Evolutionary conservation across 2,113 vertebrate genomes (phyloP).

Genomic region (Nycticorax nycticorax): DNA sequence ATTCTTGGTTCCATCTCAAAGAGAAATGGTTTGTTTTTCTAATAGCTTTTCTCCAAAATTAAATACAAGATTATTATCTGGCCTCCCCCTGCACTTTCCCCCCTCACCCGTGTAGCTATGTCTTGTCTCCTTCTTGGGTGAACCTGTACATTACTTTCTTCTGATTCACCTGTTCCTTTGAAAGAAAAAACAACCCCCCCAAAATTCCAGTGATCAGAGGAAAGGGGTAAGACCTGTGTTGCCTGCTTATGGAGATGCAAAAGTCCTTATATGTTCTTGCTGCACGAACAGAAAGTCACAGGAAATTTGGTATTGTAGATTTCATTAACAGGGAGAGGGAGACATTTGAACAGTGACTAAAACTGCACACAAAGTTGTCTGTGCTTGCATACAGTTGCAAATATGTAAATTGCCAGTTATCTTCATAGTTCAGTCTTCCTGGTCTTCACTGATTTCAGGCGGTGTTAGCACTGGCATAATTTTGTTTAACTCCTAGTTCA

Average conservation of each 20-base stretch:
- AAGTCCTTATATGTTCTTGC: neutral
- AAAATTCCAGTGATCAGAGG: neutral
- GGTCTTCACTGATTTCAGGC: neutral
- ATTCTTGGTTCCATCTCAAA: neutral
- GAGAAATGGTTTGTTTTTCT: neutral
- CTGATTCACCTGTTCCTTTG: neutral
- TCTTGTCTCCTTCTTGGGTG: neutral
- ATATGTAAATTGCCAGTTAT: neutral
- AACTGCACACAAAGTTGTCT: neutral
- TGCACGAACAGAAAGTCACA: neutral
- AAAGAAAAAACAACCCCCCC: neutral
- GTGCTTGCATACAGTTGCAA: neutral
- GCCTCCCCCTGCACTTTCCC: fast-evolving
- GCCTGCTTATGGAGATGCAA: neutral
- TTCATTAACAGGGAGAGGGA: neutral
- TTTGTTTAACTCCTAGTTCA: neutral
- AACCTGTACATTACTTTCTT: neutral
- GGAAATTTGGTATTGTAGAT: neutral
- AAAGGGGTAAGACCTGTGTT: neutral
- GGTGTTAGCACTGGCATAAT: neutral
- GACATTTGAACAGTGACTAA: neutral
- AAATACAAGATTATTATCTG: neutral
- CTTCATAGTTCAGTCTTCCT: neutral
- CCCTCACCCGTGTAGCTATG: neutral
- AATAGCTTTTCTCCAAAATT: neutral